Conservation (phyloP, 1,140 invertebrate species). For the Gonioctena quinquepunctata region DNA sequence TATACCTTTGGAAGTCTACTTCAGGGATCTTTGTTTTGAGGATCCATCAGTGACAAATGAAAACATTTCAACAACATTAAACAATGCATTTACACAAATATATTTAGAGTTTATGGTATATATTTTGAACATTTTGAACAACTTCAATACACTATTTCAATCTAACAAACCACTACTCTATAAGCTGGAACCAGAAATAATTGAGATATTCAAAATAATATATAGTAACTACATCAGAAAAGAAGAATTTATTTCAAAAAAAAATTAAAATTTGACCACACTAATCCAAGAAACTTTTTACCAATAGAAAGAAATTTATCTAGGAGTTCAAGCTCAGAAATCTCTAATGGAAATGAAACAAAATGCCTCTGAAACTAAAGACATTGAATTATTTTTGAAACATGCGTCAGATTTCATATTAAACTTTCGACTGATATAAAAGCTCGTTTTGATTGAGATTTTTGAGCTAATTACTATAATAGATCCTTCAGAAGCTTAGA, state of each 20-base stretch:
- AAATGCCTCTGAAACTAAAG: not conserved
- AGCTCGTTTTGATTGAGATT: no score
- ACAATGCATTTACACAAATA: constrained; percentile 38
- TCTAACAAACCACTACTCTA: constrained; percentile 42
- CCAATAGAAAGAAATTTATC: constrained; percentile 20
- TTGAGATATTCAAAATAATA: constrained; percentile 25
- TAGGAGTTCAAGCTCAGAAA: constrained; percentile 6
- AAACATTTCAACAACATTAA: constrained; percentile 42
- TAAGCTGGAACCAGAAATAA: constrained; percentile 36
- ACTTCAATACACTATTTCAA: constrained; percentile 52
- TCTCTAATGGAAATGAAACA: not conserved
- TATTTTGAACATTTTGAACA: constrained; percentile 33
- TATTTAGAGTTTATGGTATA: constrained; percentile 50
- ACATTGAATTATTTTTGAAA: not conserved
- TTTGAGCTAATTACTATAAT: no score
- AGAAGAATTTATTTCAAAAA: not conserved
- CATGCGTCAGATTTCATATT: not conserved
- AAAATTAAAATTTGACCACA: constrained; percentile 17
- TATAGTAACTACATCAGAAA: constrained; percentile 18
- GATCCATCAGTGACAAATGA: constrained; percentile 49
- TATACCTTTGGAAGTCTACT: constrained; percentile 44
- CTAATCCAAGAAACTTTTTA: constrained; percentile 14
- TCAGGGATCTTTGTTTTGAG: constrained; percentile 39
- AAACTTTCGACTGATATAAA: no score
- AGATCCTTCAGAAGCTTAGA: no score